Evolutionary conservation across 2,888 invertebrate species (phyloP).

Genomic region (Drosophila longiperda): DNA sequence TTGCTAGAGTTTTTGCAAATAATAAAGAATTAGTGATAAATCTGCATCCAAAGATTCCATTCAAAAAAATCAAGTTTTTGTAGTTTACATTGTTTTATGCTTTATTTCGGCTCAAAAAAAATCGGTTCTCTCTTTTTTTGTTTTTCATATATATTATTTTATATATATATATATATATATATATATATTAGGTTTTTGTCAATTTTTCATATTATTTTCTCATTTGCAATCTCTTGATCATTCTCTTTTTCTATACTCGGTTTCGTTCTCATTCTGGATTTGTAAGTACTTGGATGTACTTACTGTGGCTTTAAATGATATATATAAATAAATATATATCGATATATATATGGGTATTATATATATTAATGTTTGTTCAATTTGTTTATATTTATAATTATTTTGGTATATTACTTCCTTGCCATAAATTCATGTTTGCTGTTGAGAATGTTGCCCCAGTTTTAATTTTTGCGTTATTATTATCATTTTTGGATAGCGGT

Average conservation of each 20-base stretch:
- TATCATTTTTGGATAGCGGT: background rate
- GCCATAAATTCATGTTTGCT: constrained; percentile 49
- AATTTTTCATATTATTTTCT: constrained; percentile 25
- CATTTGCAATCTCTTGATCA: background rate
- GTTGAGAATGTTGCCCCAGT: constrained; percentile 26
- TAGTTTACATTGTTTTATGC: constrained; percentile 74
- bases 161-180: constrained; percentile 12
- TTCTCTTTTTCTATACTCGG: constrained; percentile 12
- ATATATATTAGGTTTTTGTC: constrained; percentile 29
- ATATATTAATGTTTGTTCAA: background rate
- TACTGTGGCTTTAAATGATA: constrained; percentile 9
- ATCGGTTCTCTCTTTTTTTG: constrained; percentile 41
- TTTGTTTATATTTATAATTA: constrained; percentile 6
- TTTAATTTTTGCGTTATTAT: background rate
- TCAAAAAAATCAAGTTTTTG: constrained; percentile 2
- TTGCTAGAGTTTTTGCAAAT: background rate
- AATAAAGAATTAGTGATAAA: background rate
- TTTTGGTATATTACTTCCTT: constrained; percentile 17
- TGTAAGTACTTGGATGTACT: constrained; percentile 9
- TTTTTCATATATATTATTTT: constrained; percentile 24
- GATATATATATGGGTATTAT: constrained; percentile 2
- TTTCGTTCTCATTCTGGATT: constrained; percentile 22
- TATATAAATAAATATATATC: constrained; percentile 21
- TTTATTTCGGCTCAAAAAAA: constrained; percentile 78
- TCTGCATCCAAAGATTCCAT: background rate